Evolutionary conservation across 2,113 vertebrate genomes (phyloP), one percentile per base, ranked within the genome.

Genomic region (Dicrurus megarhynchus): DNA sequence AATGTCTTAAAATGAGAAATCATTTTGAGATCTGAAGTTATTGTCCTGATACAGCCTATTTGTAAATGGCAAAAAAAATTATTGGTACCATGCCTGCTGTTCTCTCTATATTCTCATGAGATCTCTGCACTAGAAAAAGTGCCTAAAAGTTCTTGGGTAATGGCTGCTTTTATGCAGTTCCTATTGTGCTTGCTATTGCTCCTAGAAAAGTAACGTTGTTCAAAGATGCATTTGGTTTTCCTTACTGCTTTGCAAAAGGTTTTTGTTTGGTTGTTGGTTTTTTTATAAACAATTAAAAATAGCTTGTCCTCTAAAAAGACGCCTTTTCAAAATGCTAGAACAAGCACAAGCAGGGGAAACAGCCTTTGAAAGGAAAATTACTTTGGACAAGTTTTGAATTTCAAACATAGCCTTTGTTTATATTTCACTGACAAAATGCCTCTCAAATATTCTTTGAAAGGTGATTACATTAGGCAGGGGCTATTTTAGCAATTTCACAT

Each of bases 391-490:
- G 96, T 95, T 97, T 97, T 74, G 10, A 95, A 96, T 97, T 97
- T 97, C 96, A 97, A 92, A 97, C 77, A 77, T 28, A 83, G 91
- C 33, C 74, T 93, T 93, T 97, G 96, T 97, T 97, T 97, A 97
- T 81, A 92, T 95, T 88, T 88, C 84, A 80, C 95, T 97, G 96
- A 97, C 96, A 97, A 97, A 96, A 96, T 55, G 93, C 86, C 94
- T 96, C 93, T 96, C 96, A 91, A 75, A 92, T 93, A 95, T 78
- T 96, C 75, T 89, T 92, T 90, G 96, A 90, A 94, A 97, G 92
- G 93, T 96, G 96, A 97, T 97, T 97, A 97, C 90, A 92, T 96
- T 97, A 95, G 95, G 93, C 95, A 97, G 92, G 93, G 90, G 92
- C 92, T 96, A 96, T 94, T 96, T 95, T 86, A 96, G 86, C 86